Conservation (phyloP, 64 coral and sea anemone genomes). For the Stylophora pistillata region DNA sequence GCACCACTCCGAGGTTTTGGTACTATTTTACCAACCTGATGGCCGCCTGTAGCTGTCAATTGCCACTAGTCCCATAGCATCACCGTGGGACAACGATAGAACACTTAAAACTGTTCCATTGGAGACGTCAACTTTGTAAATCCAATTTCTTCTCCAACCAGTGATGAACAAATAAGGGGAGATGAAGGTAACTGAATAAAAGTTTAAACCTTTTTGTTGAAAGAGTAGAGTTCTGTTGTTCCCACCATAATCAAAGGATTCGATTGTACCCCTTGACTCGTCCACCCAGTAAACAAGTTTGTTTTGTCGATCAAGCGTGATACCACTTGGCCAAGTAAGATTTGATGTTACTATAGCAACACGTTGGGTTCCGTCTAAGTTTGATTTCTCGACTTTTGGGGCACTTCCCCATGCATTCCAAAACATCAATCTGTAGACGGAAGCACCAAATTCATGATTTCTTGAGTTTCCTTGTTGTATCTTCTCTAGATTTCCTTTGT, state of each 20-base stretch:
- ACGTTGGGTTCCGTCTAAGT: slow-evolving; percentile 45
- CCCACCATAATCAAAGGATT: slow-evolving; percentile 53
- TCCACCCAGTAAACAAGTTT: slow-evolving; percentile 63
- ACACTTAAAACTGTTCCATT: slow-evolving; percentile 5
- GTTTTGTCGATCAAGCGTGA: slow-evolving; percentile 18
- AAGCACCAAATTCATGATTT: no score
- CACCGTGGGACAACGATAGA: not conserved
- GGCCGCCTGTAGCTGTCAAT: slow-evolving; percentile 47
- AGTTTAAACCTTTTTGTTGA: not conserved
- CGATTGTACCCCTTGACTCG: slow-evolving; percentile 26
- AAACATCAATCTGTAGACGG: slow-evolving; percentile 36
- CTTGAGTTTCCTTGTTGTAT: no score
- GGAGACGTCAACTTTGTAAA: slow-evolving; percentile 11
- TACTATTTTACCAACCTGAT: no score
- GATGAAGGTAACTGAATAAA: not conserved
- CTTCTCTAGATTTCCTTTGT: no score
- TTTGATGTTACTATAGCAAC: slow-evolving; percentile 23
- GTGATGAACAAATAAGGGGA: slow-evolving; percentile 12
- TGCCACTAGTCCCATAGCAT: slow-evolving; percentile 36
- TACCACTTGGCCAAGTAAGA: slow-evolving; percentile 38
- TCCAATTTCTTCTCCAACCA: slow-evolving; percentile 19
- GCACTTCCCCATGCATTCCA: slow-evolving; percentile 61
- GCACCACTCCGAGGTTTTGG: no score
- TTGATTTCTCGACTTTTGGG: slow-evolving; percentile 61
- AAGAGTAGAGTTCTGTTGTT: slow-evolving; percentile 24